A percentile compares a stretch with the other conserved stretches of the same genome.
phyloP scores from a whole-genome alignment of 30 jellyfish, hydroid and myxozoan genomes.

The Hydra vulgaris region DNA sequence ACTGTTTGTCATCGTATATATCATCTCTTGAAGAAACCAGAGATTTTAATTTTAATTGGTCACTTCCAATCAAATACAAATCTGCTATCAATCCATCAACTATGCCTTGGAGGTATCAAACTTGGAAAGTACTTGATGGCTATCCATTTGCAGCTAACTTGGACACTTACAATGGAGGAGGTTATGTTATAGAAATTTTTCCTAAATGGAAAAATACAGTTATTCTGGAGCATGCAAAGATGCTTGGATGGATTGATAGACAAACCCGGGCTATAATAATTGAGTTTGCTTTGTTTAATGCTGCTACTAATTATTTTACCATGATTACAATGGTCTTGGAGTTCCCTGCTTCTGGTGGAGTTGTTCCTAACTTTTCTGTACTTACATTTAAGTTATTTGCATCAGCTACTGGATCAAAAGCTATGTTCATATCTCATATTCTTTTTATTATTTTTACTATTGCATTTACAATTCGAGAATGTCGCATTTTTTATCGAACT shows the following conservation, averaged over 20 bases:
- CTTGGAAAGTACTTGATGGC: slow-evolving; percentile 84
- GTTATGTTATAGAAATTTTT: slow-evolving; percentile 58
- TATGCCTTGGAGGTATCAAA: slow-evolving; percentile 84
- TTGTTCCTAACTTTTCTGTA: slow-evolving; percentile 59
- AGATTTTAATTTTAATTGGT: slow-evolving; percentile 54
- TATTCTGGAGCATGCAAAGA: slow-evolving; percentile 36
- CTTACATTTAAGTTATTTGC: slow-evolving; percentile 79
- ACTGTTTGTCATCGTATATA: slow-evolving; percentile 59
- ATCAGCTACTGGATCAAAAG: slow-evolving; percentile 69
- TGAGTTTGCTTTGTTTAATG: slow-evolving; percentile 82
- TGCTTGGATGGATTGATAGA: slow-evolving; percentile 72
- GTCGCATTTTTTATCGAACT: slow-evolving; percentile 33
- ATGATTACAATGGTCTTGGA: slow-evolving; percentile 71
- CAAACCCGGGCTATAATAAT: slow-evolving; percentile 79
- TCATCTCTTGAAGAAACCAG: slow-evolving; percentile 34
- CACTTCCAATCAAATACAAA: slow-evolving; percentile 12
- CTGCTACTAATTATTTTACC: slow-evolving; percentile 71
- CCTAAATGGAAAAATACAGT: slow-evolving; percentile 68
- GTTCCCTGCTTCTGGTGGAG: slow-evolving; percentile 94
- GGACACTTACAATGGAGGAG: slow-evolving; percentile 86
- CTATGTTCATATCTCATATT: slow-evolving; percentile 63
- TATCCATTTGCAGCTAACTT: slow-evolving; percentile 78
- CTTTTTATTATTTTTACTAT: slow-evolving; percentile 48
- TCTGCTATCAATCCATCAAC: slow-evolving; percentile 41
- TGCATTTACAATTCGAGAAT: slow-evolving; percentile 58